Evolutionary conservation across 2,888 invertebrate genomes (phyloP).

Genomic region (Tachina lurida): DNA sequence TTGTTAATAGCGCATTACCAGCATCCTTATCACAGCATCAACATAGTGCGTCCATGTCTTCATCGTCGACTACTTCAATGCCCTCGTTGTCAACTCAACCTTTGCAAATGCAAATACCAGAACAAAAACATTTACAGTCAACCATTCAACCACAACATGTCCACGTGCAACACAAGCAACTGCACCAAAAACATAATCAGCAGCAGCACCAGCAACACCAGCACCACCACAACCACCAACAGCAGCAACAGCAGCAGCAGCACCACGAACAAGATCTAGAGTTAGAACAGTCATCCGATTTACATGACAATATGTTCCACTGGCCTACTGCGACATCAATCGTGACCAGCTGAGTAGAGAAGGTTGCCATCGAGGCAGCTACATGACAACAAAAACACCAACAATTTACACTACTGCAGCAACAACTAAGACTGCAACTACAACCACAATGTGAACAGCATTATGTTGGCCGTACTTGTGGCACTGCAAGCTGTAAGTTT

Average conservation of each 20-base stretch:
- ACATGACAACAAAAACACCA: conserved; percentile 66
- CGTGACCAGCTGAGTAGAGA: conserved; percentile 81
- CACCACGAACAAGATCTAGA: conserved; percentile 57
- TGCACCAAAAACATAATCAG: conserved; percentile 50
- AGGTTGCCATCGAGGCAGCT: conserved; percentile 66
- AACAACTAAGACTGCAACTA: conserved; percentile 46
- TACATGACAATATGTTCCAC: conserved; percentile 76
- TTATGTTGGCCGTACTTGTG: conserved; percentile 50
- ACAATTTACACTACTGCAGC: conserved; percentile 42
- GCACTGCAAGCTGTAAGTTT: conserved; percentile 20
- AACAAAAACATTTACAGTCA: conserved; percentile 62
- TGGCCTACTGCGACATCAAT: conserved; percentile 80
- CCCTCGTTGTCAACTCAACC: conserved; percentile 74
- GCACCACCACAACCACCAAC: conserved; percentile 36
- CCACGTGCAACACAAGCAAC: conserved; percentile 72
- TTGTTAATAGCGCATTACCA: not conserved
- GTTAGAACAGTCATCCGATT: conserved; percentile 68
- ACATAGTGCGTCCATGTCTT: conserved; percentile 75
- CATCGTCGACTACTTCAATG: conserved; percentile 75
- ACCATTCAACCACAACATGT: conserved; percentile 68
- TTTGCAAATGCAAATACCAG: conserved; percentile 69
- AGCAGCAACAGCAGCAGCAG: conserved; percentile 62
- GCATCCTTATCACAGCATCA: conserved; percentile 56
- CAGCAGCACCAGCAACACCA: conserved; percentile 56
- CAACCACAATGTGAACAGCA: conserved; percentile 55